Percentiles rank a stretch among this genome's conserved stretches.
Conservation (phyloP, 2,113 vertebrate genomes). For the Aphelocoma coerulescens region DNA sequence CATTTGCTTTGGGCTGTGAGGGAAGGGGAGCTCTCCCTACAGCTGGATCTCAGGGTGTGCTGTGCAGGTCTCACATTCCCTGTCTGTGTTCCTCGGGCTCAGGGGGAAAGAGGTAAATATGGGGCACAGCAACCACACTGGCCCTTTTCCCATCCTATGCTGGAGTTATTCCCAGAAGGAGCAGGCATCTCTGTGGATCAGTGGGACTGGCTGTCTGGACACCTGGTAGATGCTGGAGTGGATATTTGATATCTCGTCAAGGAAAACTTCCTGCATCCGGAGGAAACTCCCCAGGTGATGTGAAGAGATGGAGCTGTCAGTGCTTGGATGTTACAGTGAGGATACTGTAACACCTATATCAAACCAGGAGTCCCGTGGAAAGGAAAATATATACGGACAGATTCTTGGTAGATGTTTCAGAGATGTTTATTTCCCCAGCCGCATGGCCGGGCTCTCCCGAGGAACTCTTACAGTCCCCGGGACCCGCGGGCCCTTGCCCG, state of each 20-base stretch:
- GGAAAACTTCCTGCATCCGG: background rate
- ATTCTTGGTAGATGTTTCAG: too few species aligned
- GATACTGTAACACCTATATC: too few species aligned
- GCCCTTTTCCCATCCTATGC: background rate
- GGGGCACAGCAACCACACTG: background rate
- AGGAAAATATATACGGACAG: too few species aligned
- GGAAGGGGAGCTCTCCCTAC: background rate
- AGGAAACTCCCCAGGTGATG: background rate
- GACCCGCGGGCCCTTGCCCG: too few species aligned
- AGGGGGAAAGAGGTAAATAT: background rate
- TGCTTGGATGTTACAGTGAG: too few species aligned
- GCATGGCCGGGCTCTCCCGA: too few species aligned
- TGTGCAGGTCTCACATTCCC: too few species aligned
- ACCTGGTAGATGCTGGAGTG: background rate
- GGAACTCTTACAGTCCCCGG: too few species aligned
- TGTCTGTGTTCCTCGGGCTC: background rate
- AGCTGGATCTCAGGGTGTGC: background rate
- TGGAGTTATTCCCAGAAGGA: background rate
- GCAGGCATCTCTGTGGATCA: background rate
- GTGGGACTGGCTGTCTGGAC: background rate
- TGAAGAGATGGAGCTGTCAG: background rate
- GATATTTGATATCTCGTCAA: background rate
- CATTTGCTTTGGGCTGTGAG: background rate
- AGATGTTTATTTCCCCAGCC: too few species aligned
- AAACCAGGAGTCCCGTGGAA: too few species aligned